A percentile compares a stretch with the other conserved stretches of the same genome.
Conservation (phyloP, 2,797 vertebrate genomes). For the Potorous gilbertii region DNA sequence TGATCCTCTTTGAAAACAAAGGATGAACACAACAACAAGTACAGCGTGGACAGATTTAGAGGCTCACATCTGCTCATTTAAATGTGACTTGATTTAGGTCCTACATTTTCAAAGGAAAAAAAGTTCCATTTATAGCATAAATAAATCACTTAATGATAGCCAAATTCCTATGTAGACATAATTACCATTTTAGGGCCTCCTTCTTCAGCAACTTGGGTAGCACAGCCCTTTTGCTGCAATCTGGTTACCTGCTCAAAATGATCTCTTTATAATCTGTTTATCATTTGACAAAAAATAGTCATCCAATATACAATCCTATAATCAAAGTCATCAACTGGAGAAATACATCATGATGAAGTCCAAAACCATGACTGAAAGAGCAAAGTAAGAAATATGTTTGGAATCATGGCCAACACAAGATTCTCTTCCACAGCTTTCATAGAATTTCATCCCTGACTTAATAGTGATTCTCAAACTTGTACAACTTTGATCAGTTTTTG, state of each 20-base stretch:
- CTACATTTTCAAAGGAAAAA: constrained; percentile 39
- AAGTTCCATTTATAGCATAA: not conserved
- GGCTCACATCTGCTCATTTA: constrained; percentile 2
- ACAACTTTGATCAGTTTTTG: accelerated
- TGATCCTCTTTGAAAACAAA: too few species aligned
- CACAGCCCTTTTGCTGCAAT: not conserved
- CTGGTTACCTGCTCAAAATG: not conserved
- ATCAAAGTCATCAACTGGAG: not conserved
- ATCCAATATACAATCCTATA: not conserved
- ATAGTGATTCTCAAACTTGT: not conserved
- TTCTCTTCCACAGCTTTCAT: not conserved
- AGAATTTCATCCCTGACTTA: constrained; percentile 3
- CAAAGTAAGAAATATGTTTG: not conserved
- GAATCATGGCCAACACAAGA: not conserved
- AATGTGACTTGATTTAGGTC: not conserved
- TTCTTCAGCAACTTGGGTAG: not conserved
- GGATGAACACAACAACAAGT: too few species aligned
- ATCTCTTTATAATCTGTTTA: not conserved
- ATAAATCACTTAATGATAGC: not conserved
- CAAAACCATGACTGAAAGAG: not conserved
- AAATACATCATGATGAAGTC: not conserved
- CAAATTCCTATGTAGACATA: not conserved
- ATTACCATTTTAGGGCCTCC: not conserved
- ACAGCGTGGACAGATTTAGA: not conserved
- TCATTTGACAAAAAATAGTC: constrained; percentile 13